Conservation (phyloP, 2,797 vertebrate species). For the Tachyglossus aculeatus region DNA sequence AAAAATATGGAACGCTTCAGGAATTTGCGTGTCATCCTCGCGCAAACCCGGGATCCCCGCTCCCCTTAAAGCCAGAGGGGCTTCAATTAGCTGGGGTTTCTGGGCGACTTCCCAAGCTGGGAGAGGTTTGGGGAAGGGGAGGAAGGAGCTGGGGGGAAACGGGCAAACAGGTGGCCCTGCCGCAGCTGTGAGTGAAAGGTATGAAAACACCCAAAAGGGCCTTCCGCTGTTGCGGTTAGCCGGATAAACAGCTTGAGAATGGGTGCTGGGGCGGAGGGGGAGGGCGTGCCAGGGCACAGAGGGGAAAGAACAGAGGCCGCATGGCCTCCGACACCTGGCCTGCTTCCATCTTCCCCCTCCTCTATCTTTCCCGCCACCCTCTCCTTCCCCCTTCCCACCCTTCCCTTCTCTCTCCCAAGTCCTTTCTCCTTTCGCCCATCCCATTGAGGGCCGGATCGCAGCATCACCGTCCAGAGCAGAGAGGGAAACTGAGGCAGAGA, state of each 20-base stretch:
- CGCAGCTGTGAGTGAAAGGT: conserved; percentile 77
- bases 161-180: conserved; percentile 66
- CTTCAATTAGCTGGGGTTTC: conserved; percentile 20
- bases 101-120: background rate
- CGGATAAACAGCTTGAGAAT: conserved; percentile 33
- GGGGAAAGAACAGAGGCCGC: conserved; percentile 11
- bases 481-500: background rate
- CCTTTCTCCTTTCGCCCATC: background rate
- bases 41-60: background rate
- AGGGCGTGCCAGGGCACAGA: background rate
- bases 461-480: background rate
- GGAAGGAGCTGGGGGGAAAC: conserved; percentile 29
- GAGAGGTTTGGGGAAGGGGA: conserved; percentile 29
- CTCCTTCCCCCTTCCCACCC: background rate
- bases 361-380: background rate
- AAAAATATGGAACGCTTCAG: too few relatives aligned
- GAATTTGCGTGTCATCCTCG: too few relatives aligned
- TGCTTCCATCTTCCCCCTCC: background rate
- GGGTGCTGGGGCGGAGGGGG: conserved; percentile 26
- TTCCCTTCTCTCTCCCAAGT: background rate
- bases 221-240: conserved; percentile 74
- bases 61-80: background rate
- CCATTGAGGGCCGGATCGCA: too few relatives aligned
- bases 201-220: conserved; percentile 62
- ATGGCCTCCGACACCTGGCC: background rate